Evolutionary conservation across 2,113 vertebrate genomes (phyloP), one percentile per base, ranked within the genome.

Genomic region (Monopterus albus): DNA sequence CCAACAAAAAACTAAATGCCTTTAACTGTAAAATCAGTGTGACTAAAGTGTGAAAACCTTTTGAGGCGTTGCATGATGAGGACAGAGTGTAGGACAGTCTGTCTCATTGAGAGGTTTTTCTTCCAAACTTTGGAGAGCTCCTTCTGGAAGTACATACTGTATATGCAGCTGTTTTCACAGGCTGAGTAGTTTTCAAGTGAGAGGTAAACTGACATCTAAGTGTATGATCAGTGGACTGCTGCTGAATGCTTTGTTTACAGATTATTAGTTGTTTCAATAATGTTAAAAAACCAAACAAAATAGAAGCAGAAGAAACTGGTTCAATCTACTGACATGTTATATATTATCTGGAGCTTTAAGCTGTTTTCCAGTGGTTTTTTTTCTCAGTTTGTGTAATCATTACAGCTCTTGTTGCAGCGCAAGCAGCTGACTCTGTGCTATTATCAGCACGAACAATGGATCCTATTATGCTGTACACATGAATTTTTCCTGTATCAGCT

Each of bases 371-470:
- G n/a, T n/a, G n/a, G n/a, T n/a, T n/a, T n/a, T n/a, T n/a, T n/a
- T n/a, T n/a, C n/a, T n/a, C n/a, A n/a, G n/a, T n/a, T n/a, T n/a
- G n/a, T n/a, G n/a, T n/a, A n/a, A n/a, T n/a, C n/a, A n/a, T n/a
- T n/a, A n/a, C n/a, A n/a, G n/a, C n/a, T n/a, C n/a, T n/a, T n/a
- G n/a, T n/a, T n/a, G n/a, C n/a, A n/a, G n/a, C n/a, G n/a, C n/a
- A n/a, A 72, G 56, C 14, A 26, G 81, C 84, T 88, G 81, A 81
- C 59, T n/a, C n/a, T 35, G 76, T 51, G 42, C 35, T 47, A 47
- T 26, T 71, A 71, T 84, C 74, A 81, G 77, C 81, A 81, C 47
- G 52, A 77, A 77, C 55, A 29, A 25, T 33, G 35, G 71, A 72
- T 83, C 57, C 49, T 74, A 58, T 81, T 82, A 53, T 72, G 69